These are phyloP conservation scores for Ectemnius continuus DNA, from an alignment of 2,888 invertebrate genomes.

Conservation along the genomic window DNA sequence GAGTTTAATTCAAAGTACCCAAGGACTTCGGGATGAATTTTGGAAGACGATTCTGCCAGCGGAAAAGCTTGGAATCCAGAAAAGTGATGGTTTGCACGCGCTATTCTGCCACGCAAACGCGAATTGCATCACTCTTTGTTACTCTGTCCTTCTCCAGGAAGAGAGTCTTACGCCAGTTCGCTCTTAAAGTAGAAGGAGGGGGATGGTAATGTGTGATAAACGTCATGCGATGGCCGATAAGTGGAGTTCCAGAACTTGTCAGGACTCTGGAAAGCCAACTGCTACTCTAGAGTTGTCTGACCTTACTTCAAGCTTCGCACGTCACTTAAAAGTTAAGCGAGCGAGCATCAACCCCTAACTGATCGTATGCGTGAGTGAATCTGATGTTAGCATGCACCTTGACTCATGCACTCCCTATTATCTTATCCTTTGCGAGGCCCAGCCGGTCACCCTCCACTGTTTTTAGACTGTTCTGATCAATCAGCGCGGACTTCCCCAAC, in stretches of 20 bases:
- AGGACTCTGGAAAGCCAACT: not conserved
- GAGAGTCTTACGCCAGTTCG: not conserved
- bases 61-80: not conserved
- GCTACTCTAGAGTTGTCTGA: not conserved
- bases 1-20: not conserved
- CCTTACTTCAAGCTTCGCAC: conserved; percentile 8
- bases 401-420: not conserved
- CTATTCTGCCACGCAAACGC: conserved; percentile 67
- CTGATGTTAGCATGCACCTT: conserved; percentile 1
- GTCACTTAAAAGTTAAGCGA: not conserved
- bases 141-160: not conserved
- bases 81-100: conserved; percentile 32
- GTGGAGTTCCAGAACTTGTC: conserved; percentile 27
- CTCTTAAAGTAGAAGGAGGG: conserved; percentile 26
- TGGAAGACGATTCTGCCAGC: too few species aligned
- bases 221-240: conserved; percentile 47
- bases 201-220: conserved; percentile 36
- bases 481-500: not conserved
- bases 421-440: not conserved
- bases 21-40: too few species aligned
- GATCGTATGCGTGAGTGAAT: not conserved
- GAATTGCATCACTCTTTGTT: conserved; percentile 58
- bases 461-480: conserved; percentile 4
- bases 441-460: not conserved
- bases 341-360: too few species aligned